phyloP scores from a whole-genome alignment of 2,888 invertebrate genomes.

The Rhaphigaster nebulosa region DNA sequence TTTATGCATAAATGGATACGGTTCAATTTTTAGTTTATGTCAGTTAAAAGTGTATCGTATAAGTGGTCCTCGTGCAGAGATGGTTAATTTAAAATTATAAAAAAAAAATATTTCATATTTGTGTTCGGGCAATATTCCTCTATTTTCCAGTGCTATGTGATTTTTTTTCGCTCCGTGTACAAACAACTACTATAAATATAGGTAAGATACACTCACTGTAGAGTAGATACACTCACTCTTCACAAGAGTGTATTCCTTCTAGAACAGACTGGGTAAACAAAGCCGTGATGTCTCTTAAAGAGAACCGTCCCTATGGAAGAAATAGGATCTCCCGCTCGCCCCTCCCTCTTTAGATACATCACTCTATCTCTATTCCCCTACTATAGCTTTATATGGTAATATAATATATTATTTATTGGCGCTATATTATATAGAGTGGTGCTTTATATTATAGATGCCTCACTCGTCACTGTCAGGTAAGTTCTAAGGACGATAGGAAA shows the following conservation, averaged over 20 bases:
- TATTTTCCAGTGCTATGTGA: no score
- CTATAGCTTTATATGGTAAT: neutral
- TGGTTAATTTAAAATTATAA: no score
- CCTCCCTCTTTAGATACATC: neutral
- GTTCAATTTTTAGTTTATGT: no score
- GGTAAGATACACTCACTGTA: neutral
- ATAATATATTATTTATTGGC: neutral
- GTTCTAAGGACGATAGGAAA: neutral
- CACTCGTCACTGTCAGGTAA: neutral
- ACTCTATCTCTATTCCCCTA: neutral
- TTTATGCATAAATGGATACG: no score
- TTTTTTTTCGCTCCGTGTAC: neutral
- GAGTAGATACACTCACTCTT: neutral
- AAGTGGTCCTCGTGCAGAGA: no score
- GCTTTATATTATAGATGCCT: neutral
- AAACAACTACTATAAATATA: neutral
- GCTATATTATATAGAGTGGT: neutral
- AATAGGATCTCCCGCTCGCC: neutral
- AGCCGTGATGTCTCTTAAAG: neutral
- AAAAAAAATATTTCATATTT: no score
- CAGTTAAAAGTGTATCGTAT: no score
- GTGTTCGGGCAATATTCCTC: no score
- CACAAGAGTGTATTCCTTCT: neutral
- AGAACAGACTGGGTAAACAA: neutral
- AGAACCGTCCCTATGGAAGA: neutral